Conservation (phyloP, 2,888 invertebrate species). For the Uloborus plumipes region DNA sequence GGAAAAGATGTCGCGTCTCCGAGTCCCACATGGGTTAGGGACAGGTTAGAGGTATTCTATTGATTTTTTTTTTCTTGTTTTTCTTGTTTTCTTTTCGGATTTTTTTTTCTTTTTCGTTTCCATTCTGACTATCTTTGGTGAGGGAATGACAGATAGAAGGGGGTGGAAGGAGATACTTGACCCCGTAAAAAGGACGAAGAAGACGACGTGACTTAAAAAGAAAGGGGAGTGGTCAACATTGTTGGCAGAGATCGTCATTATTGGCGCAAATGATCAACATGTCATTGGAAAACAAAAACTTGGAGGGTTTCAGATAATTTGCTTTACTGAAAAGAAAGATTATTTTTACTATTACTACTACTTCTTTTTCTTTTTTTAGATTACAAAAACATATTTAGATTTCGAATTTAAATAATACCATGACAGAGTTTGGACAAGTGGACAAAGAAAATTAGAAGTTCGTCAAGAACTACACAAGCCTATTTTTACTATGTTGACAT, state of each 20-base stretch:
- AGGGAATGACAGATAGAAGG: slow-evolving; percentile 33
- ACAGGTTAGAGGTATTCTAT: slow-evolving; percentile 25
- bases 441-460: too few species aligned
- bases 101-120: slow-evolving; percentile 6
- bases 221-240: slow-evolving; percentile 43
- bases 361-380: too few species aligned
- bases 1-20: slow-evolving; percentile 38
- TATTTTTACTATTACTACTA: too few species aligned
- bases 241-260: slow-evolving; percentile 46
- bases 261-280: slow-evolving; percentile 2
- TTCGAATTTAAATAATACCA: too few species aligned
- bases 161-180: slow-evolving; percentile 47
- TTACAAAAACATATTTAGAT: too few species aligned
- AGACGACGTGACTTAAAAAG: slow-evolving; percentile 58
- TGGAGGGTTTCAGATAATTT: too few species aligned
- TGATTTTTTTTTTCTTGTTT: slow-evolving; percentile 18
- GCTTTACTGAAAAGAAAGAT: too few species aligned
- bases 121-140: slow-evolving; percentile 3
- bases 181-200: slow-evolving; percentile 49
- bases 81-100: neutral
- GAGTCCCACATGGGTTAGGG: slow-evolving; percentile 42
- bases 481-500: too few species aligned
- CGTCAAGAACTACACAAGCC: too few species aligned
- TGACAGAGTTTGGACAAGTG: too few species aligned
- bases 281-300: too few species aligned